Base-by-base conservation (phyloP, 1,140 invertebrate genomes). In the Drosophila nigromelanica region DNA sequence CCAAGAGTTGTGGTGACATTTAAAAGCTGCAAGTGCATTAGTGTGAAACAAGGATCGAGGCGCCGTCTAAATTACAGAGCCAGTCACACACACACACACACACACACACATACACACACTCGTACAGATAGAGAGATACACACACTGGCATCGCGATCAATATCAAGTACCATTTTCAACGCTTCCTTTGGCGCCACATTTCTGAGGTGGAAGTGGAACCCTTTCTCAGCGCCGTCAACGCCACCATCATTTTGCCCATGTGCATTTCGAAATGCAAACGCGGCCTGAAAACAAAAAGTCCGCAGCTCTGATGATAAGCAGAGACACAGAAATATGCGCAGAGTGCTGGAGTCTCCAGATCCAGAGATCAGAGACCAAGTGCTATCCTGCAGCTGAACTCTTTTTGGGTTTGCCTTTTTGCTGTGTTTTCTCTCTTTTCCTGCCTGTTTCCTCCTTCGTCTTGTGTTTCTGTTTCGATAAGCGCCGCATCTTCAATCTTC, bases 401-500 rank as follows among this genome's bases (percentile, higher is more conserved):
- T 76, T 86, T 86, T 86, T 30, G 75, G 60, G 55, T 50, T 64
- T 18, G 33, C 55, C 76, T 47, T 67, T 54, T 55, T 60, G 24
- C n/a, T 24, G 12, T 27, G 30, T n/a, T 12, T 27, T 70, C 50
- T 67, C 64, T 78, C 61, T 47, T 63, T 48, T 35, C 14, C 27
- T 27, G 5, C 0, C 6, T 27, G 0, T 27, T 27, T 11, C n/a
- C n/a, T 45, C 48, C 11, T 50, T 21, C 8, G 43, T 40, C 15
- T 51, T 67, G 30, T 72, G 24, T 62, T 61, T 61, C 52, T 52
- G 69, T 80, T 60, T 60, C 80, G 89, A 90, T 90, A 90, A 90
- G 89, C 89, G 83, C 80, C 82, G 83, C 89, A 90, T 90, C 89
- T 90, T 90, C 89, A 90, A 90, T 90, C 89, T 90, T 90, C 73